Base-by-base conservation (phyloP, 2,888 invertebrate genomes). In the Pseudococcus viburni region DNA sequence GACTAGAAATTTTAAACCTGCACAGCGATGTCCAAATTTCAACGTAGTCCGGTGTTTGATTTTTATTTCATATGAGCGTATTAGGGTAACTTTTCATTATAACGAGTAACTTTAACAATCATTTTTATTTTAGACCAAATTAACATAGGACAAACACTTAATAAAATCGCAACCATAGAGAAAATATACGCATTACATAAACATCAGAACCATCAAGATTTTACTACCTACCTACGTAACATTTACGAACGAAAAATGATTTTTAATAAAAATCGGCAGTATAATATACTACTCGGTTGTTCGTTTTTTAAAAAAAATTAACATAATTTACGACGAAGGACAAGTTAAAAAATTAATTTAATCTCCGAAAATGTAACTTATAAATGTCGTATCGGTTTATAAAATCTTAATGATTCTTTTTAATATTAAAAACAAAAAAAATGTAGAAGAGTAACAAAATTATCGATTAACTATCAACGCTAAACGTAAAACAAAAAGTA, bases 131-230 rank as follows among this genome's bases (percentile, higher is more conserved):
- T 46, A 42, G 77, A 83, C 80, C 19, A 33, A 83, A 83, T 46
- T 39, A 42, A 83, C 80, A 42, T 33, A 83, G 46, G 33, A 83
- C 80, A 83, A 83, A 46, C 33, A 42, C 46, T 83, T 46, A 46
- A 83, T 83, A 83, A 46, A 83, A 46, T 83, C 80, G 80, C 80
- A 83, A 83, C 80, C 80, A 83, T 46, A 83, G 22, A 46, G 80
- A 83, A 83, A 73, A 17, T 46, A 17, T 46, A 83, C 11, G 46
- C 12, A 83, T 83, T 26, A 83, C 33, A 46, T 83, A 46, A 19
- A 83, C 80, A 42, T 46, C 11, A 83, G 46, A 46, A 83, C 33
- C 80, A 83, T 83, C 46, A 42, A 83, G 80, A 83, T 46, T 83
- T 83, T 46, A 42, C 46, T 9, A 80, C 33, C 19, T 80, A 64